Base-by-base conservation (phyloP, 2,797 vertebrate genomes). In the Alfaro cultratus region DNA sequence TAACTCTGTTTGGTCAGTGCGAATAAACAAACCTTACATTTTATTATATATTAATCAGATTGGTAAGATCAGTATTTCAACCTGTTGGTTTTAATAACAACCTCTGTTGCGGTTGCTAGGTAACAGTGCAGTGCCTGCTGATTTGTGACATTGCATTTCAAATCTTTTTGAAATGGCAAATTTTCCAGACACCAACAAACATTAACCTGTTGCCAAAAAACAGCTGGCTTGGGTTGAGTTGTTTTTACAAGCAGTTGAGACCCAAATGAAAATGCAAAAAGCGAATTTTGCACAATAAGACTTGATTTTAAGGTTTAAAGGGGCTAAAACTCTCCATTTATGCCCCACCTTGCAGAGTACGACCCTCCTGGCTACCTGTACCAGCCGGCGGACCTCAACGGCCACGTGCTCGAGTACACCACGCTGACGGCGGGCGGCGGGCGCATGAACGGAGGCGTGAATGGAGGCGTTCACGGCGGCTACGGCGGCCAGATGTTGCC, bases 331-430 rank as follows among this genome's bases (percentile, higher is more conserved):
- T 23, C 13, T 36, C 26, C 53, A 7, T 55, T 29, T 57, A 1
- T 46, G 41, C 75, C 15, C 47, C 76, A 18, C 79, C 11, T 78
- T 82, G n/a, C 86, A 99, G 98, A 99, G 34, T 98, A 97, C 0
- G 97, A 98, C 91, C 96, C 97, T 64, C 97, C 98, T 0, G 95
- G 97, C 34, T 99, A 98, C 77, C 94, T 98, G 75, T 99, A 95
- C 92, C 97, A 97, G 91, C 95, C 97, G 0, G 91, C 97, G 0
- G 97, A 99, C 67, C 87, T 98, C 89, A 97, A 88, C 0, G 96
- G 97, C 76, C 96, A 97, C 7, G 93, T 99, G 77, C 89, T 97
- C 0, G 98, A 99, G 78, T 99, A 98, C 83, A 91, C 97, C 1
- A 92, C 97, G 0, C 81, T 98, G 80, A 41, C 80, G 34, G 93